phyloP scores from a whole-genome alignment of 2,113 vertebrate genomes.

The Elachura formosa region DNA sequence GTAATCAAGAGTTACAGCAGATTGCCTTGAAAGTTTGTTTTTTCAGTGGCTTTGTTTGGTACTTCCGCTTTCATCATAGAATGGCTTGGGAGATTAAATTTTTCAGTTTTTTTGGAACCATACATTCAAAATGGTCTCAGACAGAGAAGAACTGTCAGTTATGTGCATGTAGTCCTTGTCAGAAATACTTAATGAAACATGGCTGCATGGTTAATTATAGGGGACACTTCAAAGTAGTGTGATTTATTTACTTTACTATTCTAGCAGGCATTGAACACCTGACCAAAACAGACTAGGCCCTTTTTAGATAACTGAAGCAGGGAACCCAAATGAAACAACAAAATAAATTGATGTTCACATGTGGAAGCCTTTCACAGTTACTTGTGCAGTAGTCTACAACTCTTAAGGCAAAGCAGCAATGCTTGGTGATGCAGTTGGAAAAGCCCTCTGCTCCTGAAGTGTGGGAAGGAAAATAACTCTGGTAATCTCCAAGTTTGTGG shows the following conservation, averaged over 20 bases:
- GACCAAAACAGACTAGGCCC: not conserved
- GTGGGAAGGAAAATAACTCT: not conserved
- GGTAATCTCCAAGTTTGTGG: not conserved
- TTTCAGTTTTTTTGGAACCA: not conserved
- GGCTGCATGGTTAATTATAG: not conserved
- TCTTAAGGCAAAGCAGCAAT: not conserved
- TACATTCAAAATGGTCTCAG: not conserved
- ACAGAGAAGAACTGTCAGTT: not conserved
- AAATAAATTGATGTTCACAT: not conserved
- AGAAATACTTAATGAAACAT: not conserved
- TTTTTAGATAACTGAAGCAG: not conserved
- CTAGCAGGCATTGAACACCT: not conserved
- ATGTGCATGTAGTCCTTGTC: not conserved
- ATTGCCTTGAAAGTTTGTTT: not conserved
- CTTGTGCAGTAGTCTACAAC: not conserved
- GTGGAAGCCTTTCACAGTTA: not conserved
- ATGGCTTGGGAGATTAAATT: not conserved
- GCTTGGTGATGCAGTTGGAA: not conserved
- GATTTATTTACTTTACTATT: not conserved
- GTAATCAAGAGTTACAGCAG: not conserved
- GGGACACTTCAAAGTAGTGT: not conserved
- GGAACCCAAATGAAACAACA: not conserved
- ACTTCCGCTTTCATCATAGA: not conserved
- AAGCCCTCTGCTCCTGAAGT: not conserved
- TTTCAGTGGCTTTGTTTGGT: not conserved